Base-by-base conservation (phyloP, 2,113 vertebrate genomes). In the Chamaetylas fuelleborni region DNA sequence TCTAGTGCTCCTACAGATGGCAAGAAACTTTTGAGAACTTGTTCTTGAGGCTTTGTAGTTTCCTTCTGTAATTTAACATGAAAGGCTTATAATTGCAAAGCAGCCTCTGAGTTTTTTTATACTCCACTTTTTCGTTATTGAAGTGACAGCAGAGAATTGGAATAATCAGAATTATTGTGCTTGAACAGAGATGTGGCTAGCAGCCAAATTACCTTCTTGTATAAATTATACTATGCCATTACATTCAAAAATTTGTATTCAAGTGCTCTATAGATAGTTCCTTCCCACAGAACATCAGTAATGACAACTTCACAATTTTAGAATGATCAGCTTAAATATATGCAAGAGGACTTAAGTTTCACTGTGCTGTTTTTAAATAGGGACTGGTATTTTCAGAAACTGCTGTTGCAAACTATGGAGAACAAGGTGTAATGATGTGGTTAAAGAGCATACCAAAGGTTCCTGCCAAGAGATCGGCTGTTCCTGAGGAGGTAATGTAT, bases 321-420 rank as follows among this genome's bases (percentile, higher is more conserved):
- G 54, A 77, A 26, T 62, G 13, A 65, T 48, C 16, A 58, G 11
- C 80, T 88, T 70, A 81, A 89, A 47, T 2, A 10, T 47, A 26
- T 45, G 42, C 42, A 92, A 86, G 31, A 80, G 5, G 87, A 56
- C 13, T 74, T 50, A 57, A 74, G 69, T 89, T 66, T 83, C 33
- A 58, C 34, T 50, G 3, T 91, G 47, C 64, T 90, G 19, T 85
- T 97, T 85, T 94, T 67, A 92, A 82, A 81, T 14, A 99, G 99
- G 99, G 99, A 36, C 84, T 96, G 29, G 98, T 99, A 64, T 98
- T 99, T 97, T 99, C 98, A 3, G 98, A 98, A 97, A 99, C 98
- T 19, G 99, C 99, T 4, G 97, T 98, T 96, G 98, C 98, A 93
- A 98, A 99, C 96, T 99, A 99, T 89, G 98, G 98, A 90, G 98